Conservation (phyloP, 2,797 vertebrate genomes). For the Staurois parvus region DNA sequence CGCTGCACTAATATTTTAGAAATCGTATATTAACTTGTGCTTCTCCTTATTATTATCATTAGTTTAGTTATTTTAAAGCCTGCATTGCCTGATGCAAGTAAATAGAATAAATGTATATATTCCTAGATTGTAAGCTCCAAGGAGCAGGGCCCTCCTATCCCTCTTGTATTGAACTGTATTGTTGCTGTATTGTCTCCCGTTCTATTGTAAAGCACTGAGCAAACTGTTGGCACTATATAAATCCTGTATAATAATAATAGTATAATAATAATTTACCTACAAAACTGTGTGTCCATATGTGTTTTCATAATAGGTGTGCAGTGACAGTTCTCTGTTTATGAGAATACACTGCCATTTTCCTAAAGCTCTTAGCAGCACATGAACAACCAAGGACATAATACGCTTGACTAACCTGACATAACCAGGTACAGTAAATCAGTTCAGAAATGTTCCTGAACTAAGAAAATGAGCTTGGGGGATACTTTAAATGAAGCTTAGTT, state of each 20-base stretch:
- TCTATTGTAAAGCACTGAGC: no score
- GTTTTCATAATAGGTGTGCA: not conserved
- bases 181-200: no score
- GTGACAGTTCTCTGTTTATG: not conserved
- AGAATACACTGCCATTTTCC: not conserved
- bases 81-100: not conserved
- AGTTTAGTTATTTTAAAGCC: not conserved
- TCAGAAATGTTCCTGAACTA: not conserved
- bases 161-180: no score
- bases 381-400: not conserved
- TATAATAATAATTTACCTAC: no score
- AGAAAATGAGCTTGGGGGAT: not conserved
- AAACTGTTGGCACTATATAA: no score
- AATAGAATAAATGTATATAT: not conserved
- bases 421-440: slow-evolving; percentile 9
- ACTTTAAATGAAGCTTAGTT: not conserved
- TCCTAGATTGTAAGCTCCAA: no score
- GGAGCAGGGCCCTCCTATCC: no score
- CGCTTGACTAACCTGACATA: slow-evolving; percentile 1
- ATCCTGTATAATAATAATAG: no score
- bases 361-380: not conserved
- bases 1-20: no score
- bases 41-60: not conserved
- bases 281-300: not conserved
- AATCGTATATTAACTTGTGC: not conserved